Base-by-base conservation (phyloP, 1,140 invertebrate genomes). In the Holcopasites calliopsidis region DNA sequence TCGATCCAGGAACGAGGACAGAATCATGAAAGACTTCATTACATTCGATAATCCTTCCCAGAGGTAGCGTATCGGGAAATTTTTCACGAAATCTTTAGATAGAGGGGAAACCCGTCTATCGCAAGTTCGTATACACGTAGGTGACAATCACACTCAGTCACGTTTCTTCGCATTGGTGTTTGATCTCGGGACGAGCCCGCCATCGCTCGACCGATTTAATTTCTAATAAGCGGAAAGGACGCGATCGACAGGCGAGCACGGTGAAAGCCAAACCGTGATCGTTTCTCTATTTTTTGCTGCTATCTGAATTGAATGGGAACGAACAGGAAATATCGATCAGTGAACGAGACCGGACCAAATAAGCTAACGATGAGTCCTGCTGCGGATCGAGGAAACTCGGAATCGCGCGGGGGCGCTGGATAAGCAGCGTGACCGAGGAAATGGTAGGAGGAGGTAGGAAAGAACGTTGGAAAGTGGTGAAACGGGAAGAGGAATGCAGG, bases 401-500 rank as follows among this genome's bases (percentile, higher is more conserved):
- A 78, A 78, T 47, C 58, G 33, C 64, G n/a, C 28, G 62, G 47
- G 21, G 49, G 26, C 57, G 69, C 55, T 64, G 44, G 50, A 75
- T 79, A 57, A 80, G 70, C 76, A 38, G 57, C 23, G 42, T 4
- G n/a, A n/a, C 21, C 8, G 64, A 26, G 71, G 78, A 58, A 71
- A 55, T 49, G 70, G 71, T 80, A 68, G 66, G 49, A 26, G 49
- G 13, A 3, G 28, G 7, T 4, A 40, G n/a, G n/a, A 54, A 38
- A n/a, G 23, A 42, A 42, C 11, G 28, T 1, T 11, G 26, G 38
- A 40, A 11, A 60, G 13, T 21, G 23, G 31, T 18, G 55, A 60
- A 69, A 49, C 68, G 42, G 62, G 52, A 65, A 76, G 69, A 74
- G 72, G 69, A 74, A 65, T n/a, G 55, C 38, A 70, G 69, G 73